A percentile compares a stretch with the other conserved stretches of the same genome.
phyloP scores from a whole-genome alignment of 2,797 vertebrate genomes.

The Okamejei kenojei region DNA sequence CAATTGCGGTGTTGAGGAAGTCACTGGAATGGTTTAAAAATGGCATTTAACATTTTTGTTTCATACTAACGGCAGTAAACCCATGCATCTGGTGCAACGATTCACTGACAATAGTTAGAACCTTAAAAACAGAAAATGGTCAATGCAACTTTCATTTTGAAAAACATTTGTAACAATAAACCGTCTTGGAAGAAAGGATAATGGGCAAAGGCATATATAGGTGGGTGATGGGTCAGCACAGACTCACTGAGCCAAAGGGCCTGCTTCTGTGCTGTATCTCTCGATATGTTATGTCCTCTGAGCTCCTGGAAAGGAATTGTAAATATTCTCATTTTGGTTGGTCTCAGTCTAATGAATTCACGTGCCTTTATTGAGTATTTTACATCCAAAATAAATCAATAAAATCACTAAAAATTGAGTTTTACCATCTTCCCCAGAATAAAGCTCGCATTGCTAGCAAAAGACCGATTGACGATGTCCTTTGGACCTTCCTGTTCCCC shows the following conservation, averaged over 20 bases:
- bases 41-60: neutral
- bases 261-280: no score
- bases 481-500: neutral
- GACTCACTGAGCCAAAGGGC: no score
- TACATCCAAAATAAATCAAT: neutral
- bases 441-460: neutral
- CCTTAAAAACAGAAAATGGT: neutral
- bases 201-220: neutral
- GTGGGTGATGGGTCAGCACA: no score
- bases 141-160: neutral
- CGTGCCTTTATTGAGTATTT: conserved; percentile 31
- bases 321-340: neutral
- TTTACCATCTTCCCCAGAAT: neutral
- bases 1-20: neutral
- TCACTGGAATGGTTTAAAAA: conserved; percentile 11
- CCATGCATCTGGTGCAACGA: neutral
- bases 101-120: neutral
- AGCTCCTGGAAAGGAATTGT: neutral
- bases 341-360: neutral
- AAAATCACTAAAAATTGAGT: neutral
- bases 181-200: neutral
- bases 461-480: neutral
- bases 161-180: neutral
- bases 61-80: neutral
- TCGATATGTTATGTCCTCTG: neutral